A percentile compares a stretch with the other conserved stretches of the same genome.
These are phyloP conservation scores for Phymastichus coffea DNA, from an alignment of 1,140 invertebrate genomes.

Conservation along the genomic window DNA sequence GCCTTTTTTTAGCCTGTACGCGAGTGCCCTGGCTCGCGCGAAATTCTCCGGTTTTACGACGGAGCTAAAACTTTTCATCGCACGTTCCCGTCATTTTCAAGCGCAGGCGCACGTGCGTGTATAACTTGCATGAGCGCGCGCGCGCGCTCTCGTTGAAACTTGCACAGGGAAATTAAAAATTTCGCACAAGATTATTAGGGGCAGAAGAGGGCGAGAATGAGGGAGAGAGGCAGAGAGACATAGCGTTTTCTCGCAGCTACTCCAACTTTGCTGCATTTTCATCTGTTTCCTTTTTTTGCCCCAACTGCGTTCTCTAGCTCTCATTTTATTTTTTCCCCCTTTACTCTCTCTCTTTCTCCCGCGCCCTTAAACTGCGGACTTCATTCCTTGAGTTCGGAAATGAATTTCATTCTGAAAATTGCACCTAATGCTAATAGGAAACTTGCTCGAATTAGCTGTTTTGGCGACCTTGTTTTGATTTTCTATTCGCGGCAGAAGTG, in stretches of 20 bases:
- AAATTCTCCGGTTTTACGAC: slow-evolving; percentile 12
- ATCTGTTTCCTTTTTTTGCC: background rate
- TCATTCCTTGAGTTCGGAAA: slow-evolving; percentile 13
- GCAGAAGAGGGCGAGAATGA: background rate
- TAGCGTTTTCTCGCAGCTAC: too few relatives aligned
- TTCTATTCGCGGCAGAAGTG: too few relatives aligned
- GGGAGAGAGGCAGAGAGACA: too few relatives aligned
- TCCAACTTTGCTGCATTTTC: background rate
- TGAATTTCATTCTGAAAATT: slow-evolving; percentile 11
- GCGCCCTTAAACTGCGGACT: slow-evolving; percentile 4
- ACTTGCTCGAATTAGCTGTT: slow-evolving; percentile 9
- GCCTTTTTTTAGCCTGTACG: slow-evolving; percentile 2
- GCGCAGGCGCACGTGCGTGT: background rate
- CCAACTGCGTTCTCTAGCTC: background rate
- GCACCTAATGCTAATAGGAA: slow-evolving; percentile 11
- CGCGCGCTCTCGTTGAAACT: slow-evolving; percentile 15
- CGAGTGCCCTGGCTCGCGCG: background rate
- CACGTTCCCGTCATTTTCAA: slow-evolving; percentile 15
- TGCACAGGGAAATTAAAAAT: slow-evolving; percentile 18
- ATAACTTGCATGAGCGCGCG: slow-evolving; percentile 8
- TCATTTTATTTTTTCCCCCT: slow-evolving; percentile 2
- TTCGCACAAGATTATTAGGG: slow-evolving; percentile 23
- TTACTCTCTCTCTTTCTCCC: too few relatives aligned
- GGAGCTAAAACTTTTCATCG: slow-evolving; percentile 23
- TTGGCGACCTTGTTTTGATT: too few relatives aligned